Evolutionary conservation across 2,888 invertebrate genomes (phyloP).

Genomic region (Tholera decimalis): DNA sequence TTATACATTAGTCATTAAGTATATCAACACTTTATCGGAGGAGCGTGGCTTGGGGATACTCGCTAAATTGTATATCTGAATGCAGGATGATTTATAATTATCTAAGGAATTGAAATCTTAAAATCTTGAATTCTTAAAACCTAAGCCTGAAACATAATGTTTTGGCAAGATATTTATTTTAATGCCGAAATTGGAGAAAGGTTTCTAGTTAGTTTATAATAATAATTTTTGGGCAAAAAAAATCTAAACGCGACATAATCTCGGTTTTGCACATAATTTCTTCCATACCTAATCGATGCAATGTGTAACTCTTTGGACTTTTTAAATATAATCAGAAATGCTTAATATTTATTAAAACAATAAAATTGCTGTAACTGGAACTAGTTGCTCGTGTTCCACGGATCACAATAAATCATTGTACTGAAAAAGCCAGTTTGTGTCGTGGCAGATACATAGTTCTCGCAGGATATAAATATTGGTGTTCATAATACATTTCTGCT

Average conservation of each 20-base stretch:
- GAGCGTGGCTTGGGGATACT: background rate
- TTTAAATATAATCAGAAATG: background rate
- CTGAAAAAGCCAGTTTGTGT: slow-evolving; percentile 19
- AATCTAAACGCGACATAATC: too few species aligned
- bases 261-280: background rate
- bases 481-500: too few species aligned
- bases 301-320: background rate
- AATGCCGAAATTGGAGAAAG: too few species aligned
- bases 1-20: too few species aligned
- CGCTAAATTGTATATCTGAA: background rate
- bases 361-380: slow-evolving; percentile 6
- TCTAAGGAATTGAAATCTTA: too few species aligned
- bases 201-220: too few species aligned
- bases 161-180: too few species aligned
- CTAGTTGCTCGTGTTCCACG: slow-evolving; percentile 38
- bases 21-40: slow-evolving; percentile 5
- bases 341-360: slow-evolving; percentile 4
- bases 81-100: background rate
- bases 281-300: background rate
- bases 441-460: slow-evolving; percentile 28
- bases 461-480: slow-evolving; percentile 8
- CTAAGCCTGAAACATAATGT: too few species aligned
- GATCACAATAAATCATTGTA: slow-evolving; percentile 39
- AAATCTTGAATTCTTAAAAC: too few species aligned
- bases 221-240: too few species aligned